These are phyloP conservation scores for Steatornis caripensis DNA, from an alignment of 2,113 vertebrate species.

Conservation along the genomic window DNA sequence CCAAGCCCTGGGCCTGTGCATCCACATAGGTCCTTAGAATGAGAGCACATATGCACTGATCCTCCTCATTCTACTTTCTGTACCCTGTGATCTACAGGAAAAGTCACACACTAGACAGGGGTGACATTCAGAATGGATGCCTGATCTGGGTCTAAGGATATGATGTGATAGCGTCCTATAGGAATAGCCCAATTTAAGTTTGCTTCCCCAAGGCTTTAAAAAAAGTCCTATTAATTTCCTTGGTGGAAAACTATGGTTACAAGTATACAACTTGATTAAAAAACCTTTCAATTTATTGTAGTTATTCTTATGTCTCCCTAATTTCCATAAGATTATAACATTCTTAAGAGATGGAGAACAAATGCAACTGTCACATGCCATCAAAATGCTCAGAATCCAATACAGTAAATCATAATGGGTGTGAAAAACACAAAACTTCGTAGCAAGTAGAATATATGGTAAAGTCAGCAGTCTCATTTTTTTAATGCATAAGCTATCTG, in stretches of 20 bases:
- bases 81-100: background rate
- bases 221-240: background rate
- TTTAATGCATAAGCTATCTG: background rate
- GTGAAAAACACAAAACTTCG: background rate
- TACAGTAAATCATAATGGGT: background rate
- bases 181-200: background rate
- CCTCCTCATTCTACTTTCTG: background rate
- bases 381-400: background rate
- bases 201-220: background rate
- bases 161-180: background rate
- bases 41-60: background rate
- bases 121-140: background rate
- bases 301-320: background rate
- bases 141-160: background rate
- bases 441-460: background rate
- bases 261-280: background rate
- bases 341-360: background rate
- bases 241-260: background rate
- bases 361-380: background rate
- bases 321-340: background rate
- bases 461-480: background rate
- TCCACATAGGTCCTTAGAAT: background rate
- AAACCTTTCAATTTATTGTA: background rate
- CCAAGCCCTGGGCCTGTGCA: background rate
- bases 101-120: rapidly evolving